Conservation (phyloP, 2,888 invertebrate genomes). For the Amphipyra berbera region DNA sequence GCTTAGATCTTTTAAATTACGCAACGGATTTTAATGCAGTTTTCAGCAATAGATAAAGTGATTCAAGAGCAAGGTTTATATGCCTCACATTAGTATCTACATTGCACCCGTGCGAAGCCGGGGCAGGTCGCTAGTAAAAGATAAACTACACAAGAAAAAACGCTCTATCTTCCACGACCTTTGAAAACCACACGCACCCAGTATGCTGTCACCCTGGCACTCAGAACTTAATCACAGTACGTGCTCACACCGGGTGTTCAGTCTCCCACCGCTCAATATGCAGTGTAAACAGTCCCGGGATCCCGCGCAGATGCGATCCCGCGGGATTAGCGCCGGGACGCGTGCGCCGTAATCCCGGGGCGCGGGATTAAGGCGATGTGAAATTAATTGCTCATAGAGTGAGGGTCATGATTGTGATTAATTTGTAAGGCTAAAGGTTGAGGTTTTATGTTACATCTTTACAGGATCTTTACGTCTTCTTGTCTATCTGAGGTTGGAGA, state of each 20-base stretch:
- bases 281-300: slow-evolving; percentile 55
- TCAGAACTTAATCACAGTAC: slow-evolving; percentile 51
- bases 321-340: slow-evolving; percentile 59
- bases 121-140: too few relatives aligned
- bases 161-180: slow-evolving; percentile 30
- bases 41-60: too few relatives aligned
- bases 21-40: too few relatives aligned
- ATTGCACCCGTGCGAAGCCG: too few relatives aligned
- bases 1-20: too few relatives aligned
- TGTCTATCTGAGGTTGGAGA: too few relatives aligned
- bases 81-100: too few relatives aligned
- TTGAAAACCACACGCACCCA: slow-evolving; percentile 24
- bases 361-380: slow-evolving; percentile 57
- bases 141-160: slow-evolving; percentile 8
- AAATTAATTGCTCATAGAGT: slow-evolving; percentile 58
- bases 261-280: slow-evolving; percentile 60
- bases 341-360: slow-evolving; percentile 59
- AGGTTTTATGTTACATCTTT: background rate
- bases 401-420: slow-evolving; percentile 48
- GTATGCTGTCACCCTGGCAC: slow-evolving; percentile 34
- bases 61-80: too few relatives aligned
- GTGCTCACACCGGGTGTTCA: slow-evolving; percentile 49
- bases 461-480: too few relatives aligned
- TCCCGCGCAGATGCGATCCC: slow-evolving; percentile 52
- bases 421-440: slow-evolving; percentile 17